These are phyloP conservation scores for Mimumesa dahlbomi DNA, from an alignment of 2,888 invertebrate genomes.

Conservation along the genomic window DNA sequence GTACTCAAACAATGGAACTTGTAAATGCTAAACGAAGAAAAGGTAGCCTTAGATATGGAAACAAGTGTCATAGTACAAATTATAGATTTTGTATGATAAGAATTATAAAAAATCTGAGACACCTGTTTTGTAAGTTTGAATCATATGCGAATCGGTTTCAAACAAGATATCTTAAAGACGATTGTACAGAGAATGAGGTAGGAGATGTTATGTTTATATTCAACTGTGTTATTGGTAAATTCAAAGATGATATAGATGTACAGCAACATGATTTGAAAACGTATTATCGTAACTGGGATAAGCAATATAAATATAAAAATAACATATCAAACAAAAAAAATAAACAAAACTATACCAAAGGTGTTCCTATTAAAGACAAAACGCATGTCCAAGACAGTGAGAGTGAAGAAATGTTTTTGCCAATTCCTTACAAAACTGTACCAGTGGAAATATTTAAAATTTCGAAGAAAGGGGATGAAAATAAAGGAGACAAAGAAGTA, in stretches of 20 bases:
- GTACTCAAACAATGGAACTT: background rate
- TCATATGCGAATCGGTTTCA: background rate
- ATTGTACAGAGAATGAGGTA: background rate
- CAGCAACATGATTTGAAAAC: conserved; percentile 2
- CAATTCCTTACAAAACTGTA: no score
- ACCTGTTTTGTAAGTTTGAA: background rate
- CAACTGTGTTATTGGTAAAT: conserved; percentile 6
- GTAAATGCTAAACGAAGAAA: background rate
- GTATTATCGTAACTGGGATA: background rate
- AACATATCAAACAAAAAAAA: no score
- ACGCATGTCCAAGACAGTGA: no score
- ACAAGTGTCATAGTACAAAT: background rate
- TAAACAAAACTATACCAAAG: no score
- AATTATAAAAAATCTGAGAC: background rate
- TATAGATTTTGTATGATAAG: background rate
- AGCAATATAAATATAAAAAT: background rate
- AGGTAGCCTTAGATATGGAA: no score
- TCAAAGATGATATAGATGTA: conserved; percentile 9
- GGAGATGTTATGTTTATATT: background rate
- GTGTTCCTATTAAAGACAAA: no score
- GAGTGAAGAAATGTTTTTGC: no score
- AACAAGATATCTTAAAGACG: background rate
- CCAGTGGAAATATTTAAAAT: no score
- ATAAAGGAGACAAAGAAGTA: no score
- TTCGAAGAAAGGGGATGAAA: no score